Base-by-base conservation (phyloP, 2,113 vertebrate genomes). In the Egretta garzetta region DNA sequence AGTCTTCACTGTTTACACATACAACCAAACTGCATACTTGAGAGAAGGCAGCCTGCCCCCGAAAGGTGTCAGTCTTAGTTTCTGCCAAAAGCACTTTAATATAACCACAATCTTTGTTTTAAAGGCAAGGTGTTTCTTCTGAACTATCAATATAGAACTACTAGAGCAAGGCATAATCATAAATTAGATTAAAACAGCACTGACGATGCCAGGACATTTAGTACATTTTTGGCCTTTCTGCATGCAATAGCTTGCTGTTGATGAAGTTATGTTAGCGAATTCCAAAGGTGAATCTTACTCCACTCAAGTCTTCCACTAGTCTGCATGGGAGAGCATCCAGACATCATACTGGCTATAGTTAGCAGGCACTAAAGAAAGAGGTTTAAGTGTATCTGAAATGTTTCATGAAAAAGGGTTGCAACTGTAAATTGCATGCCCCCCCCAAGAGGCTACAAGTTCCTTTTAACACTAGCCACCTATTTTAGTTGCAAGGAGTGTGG, bases 161-260 rank as follows among this genome's bases (percentile, higher is more conserved):
- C 93, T 64, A 91, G 68, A 95, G 89, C 80, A 56, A 86, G 73
- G 82, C 62, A 49, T 35, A 75, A 76, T 20, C 74, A 85, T 33
- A 85, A 83, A 52, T 67, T 33, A 80, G 19, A 91, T 83, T 86
- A 95, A 88, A 33, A 90, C 12, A 18, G 72, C 22, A 88, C 74
- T 95, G 93, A 77, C 62, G 43, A 67, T n/a, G 74, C 87, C 80
- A 80, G 95, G 81, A 49, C 7, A 24, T 68, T 52, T 22, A 63
- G 43, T 35, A 37, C 21, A 26, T 71, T 90, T 66, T 90, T 53
- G 33, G 64, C 77, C 55, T 66, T 82, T 50, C n/a, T 3, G 1
- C 27, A 12, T 5, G 60, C 35, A 33, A 5, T 52, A 68, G 45
- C 30, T 83, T 82, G 56, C 59, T 92, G 62, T 62, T 77, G 66